Base-by-base conservation (phyloP, 2,113 vertebrate species). In the Tachycineta bicolor region DNA sequence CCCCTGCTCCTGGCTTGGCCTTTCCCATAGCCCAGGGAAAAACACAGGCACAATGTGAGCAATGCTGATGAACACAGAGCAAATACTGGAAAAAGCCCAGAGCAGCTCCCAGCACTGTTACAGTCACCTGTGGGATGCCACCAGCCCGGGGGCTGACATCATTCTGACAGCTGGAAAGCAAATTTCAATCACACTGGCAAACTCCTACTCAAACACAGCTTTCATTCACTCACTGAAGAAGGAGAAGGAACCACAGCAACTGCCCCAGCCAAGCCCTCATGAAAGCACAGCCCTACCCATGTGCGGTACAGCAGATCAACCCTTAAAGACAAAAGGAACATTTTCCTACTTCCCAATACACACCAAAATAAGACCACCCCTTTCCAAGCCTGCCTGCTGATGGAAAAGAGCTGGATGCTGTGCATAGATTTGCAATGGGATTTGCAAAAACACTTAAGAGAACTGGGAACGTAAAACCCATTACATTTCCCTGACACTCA, bases 11-110 rank as follows among this genome's bases (percentile, higher is more conserved):
- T 22, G 22, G 15, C 41, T n/a, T 11, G 28, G 33, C 33, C 62
- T 14, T n/a, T 34, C 18, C 5, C 28, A 34, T 4, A n/a, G 8
- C 10, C 14, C 50, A 18, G 19, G 17, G 25, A 18, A 21, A 63
- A 37, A 12, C 68, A n/a, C 1, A 2, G 5, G 18, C 12, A 31
- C 6, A 16, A n/a, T 1, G 8, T 15, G 33, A 41, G 28, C 17
- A 81, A 10, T 12, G 24, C 39, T 41, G 47, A 37, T 3, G 9
- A 41, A 65, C 10, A 25, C 3, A 55, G 21, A 88, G 23, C 17
- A 79, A 56, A 52, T 18, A 31, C 8, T 31, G 12, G 19, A 8
- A 64, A 20, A 43, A 10, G 3, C 50, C 39, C 58, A 47, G 18
- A 34, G 2, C 50, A 56, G 21, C 16, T 33, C 3, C 7, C 13